Base-by-base conservation (phyloP, 1,140 invertebrate genomes). In the Drosophila tristis region DNA sequence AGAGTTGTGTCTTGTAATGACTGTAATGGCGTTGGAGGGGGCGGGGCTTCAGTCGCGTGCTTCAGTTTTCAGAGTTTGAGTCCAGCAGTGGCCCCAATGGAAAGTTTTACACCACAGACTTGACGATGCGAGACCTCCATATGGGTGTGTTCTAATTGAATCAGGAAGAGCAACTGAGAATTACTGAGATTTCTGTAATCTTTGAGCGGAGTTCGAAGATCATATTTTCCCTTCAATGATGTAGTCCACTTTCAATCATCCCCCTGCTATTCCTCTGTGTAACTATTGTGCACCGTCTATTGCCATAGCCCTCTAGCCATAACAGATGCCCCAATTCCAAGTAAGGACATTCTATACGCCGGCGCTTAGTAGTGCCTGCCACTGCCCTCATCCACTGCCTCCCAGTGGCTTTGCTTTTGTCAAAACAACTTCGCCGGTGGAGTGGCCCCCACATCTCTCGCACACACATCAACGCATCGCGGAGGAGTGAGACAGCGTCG, bases 321-420 rank as follows among this genome's bases (percentile, higher is more conserved):
- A 16, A 16, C 11, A 26, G 44, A 42, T 15, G 16, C 16, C 45
- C 6, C 55, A 78, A 60, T 87, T 87, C 82, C 68, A 11, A 6
- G 82, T 79, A 87, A 66, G 53, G 82, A 87, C 26, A 87, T 82
- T 89, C 82, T 89, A 87, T 87, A 87, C 11, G 35, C 84, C 84
- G 82, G 82, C 82, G 82, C 82, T 87, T 86, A 86, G 57, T 64
- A 35, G 53, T 26, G 39, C 20, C 20, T 20, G 20, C 20, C 59
- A 48, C 59, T 50, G 16, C 49, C 49, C 48, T 20, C 31, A 31
- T 61, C 47, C 74, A n/a, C 20, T 20, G 48, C 44, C 43, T 45
- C 49, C 31, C 31, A 35, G 31, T 35, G 54, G 51, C 43, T 67
- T 70, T 67, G 54, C 70, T 43, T 59, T 74, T 78, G 75, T 59